Evolutionary conservation across 2,888 invertebrate genomes (phyloP).

Genomic region (Diaprepes abbreviatus): DNA sequence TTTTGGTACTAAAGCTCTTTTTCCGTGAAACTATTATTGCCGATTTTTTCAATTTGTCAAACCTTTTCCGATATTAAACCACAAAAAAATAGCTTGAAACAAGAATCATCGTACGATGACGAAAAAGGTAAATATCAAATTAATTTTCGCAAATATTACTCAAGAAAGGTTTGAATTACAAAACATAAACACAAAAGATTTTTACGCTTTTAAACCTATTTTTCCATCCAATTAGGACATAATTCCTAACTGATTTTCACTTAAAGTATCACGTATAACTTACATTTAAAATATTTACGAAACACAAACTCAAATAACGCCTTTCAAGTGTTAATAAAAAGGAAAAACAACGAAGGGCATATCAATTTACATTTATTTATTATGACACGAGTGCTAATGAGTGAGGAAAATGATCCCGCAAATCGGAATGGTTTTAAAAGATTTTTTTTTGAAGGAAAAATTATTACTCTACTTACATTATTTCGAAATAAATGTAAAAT

Average conservation of each 20-base stretch:
- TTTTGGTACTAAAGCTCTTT: too few relatives aligned
- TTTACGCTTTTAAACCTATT: conserved; percentile 35
- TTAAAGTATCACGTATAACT: conserved; percentile 38
- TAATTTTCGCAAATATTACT: conserved; percentile 8
- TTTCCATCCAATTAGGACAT: conserved; percentile 36
- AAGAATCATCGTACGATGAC: background rate
- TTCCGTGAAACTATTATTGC: too few relatives aligned
- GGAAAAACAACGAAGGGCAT: conserved; percentile 60
- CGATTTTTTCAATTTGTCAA: too few relatives aligned
- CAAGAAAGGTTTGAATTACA: background rate
- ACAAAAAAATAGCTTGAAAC: too few relatives aligned
- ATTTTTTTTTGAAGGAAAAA: conserved; percentile 21
- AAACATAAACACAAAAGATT: conserved; percentile 16
- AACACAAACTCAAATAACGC: conserved; percentile 51
- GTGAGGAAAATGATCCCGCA: conserved; percentile 41
- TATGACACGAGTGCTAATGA: conserved; percentile 52
- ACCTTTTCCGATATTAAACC: too few relatives aligned
- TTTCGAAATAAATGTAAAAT: conserved; percentile 59
- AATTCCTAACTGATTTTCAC: conserved; percentile 40
- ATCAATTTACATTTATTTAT: conserved; percentile 63
- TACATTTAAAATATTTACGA: conserved; percentile 35
- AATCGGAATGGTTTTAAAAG: conserved; percentile 16
- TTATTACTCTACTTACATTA: conserved; percentile 55
- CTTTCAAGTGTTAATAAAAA: conserved; percentile 52
- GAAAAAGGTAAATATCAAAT: background rate